These are phyloP conservation scores for Clarias platycephalus DNA, from an alignment of 2,797 vertebrate species.

Conservation along the genomic window DNA sequence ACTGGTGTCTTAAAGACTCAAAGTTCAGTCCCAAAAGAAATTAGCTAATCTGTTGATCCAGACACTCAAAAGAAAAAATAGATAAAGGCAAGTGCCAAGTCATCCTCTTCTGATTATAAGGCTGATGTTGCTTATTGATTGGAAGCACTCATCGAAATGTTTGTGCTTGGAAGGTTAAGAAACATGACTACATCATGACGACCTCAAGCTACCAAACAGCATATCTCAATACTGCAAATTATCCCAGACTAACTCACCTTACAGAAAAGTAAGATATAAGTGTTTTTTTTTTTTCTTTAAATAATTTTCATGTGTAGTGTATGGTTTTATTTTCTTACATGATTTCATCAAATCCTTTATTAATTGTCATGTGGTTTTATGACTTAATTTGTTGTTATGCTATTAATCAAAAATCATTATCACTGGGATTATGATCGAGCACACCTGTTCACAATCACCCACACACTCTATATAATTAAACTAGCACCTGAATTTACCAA, in stretches of 20 bases:
- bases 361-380: background rate
- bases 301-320: background rate
- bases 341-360: background rate
- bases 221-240: background rate
- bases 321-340: background rate
- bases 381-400: too few species aligned
- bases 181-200: background rate
- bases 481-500: too few species aligned
- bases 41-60: background rate
- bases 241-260: background rate
- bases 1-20: background rate
- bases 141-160: slow-evolving; percentile 37
- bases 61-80: slow-evolving; percentile 12
- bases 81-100: slow-evolving; percentile 18
- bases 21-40: background rate
- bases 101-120: slow-evolving; percentile 20
- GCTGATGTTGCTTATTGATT: slow-evolving; percentile 37
- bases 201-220: background rate
- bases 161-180: slow-evolving; percentile 1
- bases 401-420: too few species aligned
- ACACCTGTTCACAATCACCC: too few species aligned
- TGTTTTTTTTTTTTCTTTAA: background rate
- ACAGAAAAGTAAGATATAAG: background rate
- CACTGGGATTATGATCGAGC: too few species aligned
- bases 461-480: too few species aligned